Percentiles rank a stretch among this genome's conserved stretches.
These are phyloP conservation scores for Megaustenia siamemsis DNA, from an alignment of 2,888 invertebrate genomes.

Conservation along the genomic window DNA sequence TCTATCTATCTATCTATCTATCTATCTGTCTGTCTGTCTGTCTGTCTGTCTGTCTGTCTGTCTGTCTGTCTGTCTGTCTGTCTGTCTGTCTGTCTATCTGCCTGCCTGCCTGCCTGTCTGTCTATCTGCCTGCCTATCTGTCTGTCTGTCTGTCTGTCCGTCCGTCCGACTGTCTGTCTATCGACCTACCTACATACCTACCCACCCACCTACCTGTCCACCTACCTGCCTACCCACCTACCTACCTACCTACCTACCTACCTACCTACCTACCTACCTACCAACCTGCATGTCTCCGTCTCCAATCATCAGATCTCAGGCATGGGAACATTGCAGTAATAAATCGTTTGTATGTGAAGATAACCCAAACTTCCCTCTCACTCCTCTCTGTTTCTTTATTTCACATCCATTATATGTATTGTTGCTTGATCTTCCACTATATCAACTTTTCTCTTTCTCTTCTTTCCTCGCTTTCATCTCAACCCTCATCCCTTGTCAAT, in stretches of 20 bases:
- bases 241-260: not conserved
- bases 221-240: constrained; percentile 23
- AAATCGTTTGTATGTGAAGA: too few relatives aligned
- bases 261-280: not conserved
- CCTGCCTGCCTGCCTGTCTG: not conserved
- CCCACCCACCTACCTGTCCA: not conserved
- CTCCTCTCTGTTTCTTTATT: too few relatives aligned
- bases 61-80: constrained; percentile 24
- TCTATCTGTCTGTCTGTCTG: constrained; percentile 1
- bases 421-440: too few relatives aligned
- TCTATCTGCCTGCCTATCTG: not conserved
- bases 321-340: too few relatives aligned
- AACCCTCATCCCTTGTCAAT: too few relatives aligned
- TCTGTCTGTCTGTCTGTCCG: not conserved
- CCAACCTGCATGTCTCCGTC: not conserved
- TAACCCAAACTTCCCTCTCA: too few relatives aligned
- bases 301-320: too few relatives aligned
- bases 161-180: not conserved
- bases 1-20: constrained; percentile 10
- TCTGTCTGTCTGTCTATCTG: not conserved
- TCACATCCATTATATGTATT: too few relatives aligned
- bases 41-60: constrained; percentile 33
- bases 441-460: too few relatives aligned
- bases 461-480: too few relatives aligned
- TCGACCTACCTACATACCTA: not conserved